A percentile compares a stretch with the other conserved stretches of the same genome.
Evolutionary conservation across 2,113 vertebrate genomes (phyloP).

Genomic region (Pitta sordida): DNA sequence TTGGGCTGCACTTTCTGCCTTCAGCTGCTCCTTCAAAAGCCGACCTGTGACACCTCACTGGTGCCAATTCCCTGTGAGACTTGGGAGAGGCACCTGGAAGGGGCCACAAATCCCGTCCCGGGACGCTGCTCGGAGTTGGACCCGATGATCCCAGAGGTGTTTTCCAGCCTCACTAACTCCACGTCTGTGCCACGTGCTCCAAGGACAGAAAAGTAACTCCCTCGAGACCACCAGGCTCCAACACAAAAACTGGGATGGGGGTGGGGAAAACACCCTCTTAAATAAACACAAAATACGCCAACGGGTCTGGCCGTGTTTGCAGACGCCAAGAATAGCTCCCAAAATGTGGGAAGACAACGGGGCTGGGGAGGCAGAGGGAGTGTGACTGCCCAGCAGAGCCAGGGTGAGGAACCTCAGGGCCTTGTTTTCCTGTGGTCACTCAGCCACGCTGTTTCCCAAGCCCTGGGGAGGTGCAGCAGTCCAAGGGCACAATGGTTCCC

Average conservation of each 20-base stretch:
- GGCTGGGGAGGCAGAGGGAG: not conserved
- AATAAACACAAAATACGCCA: not conserved
- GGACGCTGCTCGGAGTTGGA: accelerated
- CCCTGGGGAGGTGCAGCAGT: not conserved
- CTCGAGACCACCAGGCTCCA: not conserved
- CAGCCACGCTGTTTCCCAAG: accelerated
- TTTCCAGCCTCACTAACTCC: accelerated
- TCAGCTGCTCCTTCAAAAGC: not conserved
- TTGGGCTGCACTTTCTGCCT: not conserved
- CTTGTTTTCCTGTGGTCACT: not conserved
- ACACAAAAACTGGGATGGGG: no score
- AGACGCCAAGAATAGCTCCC: not conserved
- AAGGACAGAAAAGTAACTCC: not conserved
- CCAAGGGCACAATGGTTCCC: not conserved
- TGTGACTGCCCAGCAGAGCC: not conserved
- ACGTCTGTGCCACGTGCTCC: not conserved
- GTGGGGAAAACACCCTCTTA: not conserved
- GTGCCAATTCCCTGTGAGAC: accelerated
- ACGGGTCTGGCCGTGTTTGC: not conserved
- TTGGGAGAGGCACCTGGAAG: accelerated
- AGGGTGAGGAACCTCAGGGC: not conserved
- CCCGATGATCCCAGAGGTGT: not conserved
- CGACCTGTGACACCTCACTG: not conserved
- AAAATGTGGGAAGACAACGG: not conserved
- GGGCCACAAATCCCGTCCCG: accelerated